Evolutionary conservation across 2,113 vertebrate genomes (phyloP).

Genomic region (Pongo abelii): DNA sequence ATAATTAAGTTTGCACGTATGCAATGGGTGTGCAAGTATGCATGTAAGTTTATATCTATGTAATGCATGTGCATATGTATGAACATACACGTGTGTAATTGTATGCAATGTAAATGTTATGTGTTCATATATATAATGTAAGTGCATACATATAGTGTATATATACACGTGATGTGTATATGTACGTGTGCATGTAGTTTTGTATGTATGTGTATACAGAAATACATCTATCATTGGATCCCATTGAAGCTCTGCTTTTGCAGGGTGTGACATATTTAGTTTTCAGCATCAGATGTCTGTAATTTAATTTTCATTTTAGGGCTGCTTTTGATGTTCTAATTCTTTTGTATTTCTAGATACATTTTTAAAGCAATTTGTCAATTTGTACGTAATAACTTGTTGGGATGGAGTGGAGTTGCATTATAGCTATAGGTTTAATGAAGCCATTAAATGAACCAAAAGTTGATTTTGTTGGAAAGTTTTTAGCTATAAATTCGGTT

Average conservation of each 20-base stretch:
- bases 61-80: neutral
- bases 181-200: no score
- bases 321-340: neutral
- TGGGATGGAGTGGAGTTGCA: neutral
- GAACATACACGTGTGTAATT: neutral
- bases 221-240: neutral
- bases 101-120: neutral
- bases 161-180: neutral
- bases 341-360: neutral
- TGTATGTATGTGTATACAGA: neutral
- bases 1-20: neutral
- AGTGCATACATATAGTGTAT: no score
- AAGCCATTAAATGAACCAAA: neutral
- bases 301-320: neutral
- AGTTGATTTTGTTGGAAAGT: neutral
- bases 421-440: neutral
- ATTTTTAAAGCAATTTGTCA: neutral
- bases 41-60: neutral
- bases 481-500: no score
- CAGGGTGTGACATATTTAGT: no score
- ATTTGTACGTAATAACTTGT: neutral
- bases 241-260: neutral
- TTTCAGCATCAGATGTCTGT: neutral
- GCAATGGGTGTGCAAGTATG: neutral
- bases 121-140: neutral